These are phyloP conservation scores for Manis pentadactyla DNA, from an alignment of 2,797 vertebrate genomes.

Conservation along the genomic window DNA sequence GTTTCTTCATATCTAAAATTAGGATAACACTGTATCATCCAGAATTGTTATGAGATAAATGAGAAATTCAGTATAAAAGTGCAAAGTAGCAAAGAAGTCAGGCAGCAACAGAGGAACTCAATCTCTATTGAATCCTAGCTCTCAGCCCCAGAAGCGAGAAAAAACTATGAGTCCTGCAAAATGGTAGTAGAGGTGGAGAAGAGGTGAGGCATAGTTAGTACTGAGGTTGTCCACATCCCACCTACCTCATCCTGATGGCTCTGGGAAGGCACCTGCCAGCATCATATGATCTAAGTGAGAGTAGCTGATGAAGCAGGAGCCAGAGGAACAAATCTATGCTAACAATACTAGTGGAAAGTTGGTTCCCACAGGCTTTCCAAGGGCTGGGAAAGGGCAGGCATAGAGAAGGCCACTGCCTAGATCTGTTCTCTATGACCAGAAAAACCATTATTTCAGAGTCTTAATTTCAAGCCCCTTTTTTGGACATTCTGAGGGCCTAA, in stretches of 20 bases:
- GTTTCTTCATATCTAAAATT: neutral
- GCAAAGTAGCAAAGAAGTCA: slow-evolving; percentile 12
- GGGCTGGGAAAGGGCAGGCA: neutral
- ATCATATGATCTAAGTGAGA: neutral
- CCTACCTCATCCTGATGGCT: neutral
- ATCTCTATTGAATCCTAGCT: neutral
- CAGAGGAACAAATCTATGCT: slow-evolving; percentile 2
- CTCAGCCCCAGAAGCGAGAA: neutral
- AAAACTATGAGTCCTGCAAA: neutral
- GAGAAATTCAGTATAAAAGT: neutral
- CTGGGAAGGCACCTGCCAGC: neutral
- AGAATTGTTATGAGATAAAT: neutral
- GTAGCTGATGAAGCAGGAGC: neutral
- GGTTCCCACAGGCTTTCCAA: neutral
- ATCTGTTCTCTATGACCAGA: neutral
- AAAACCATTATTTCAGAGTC: neutral
- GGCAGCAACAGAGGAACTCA: neutral
- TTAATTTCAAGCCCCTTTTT: neutral
- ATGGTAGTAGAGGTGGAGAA: neutral
- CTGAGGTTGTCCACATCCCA: neutral
- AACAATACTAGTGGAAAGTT: neutral
- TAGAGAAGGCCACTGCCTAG: neutral
- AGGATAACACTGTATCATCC: neutral
- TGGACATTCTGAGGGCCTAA: neutral
- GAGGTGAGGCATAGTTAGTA: neutral